Evolutionary conservation across 2,113 vertebrate species (phyloP).

Genomic region (Colossoma macropomum): DNA sequence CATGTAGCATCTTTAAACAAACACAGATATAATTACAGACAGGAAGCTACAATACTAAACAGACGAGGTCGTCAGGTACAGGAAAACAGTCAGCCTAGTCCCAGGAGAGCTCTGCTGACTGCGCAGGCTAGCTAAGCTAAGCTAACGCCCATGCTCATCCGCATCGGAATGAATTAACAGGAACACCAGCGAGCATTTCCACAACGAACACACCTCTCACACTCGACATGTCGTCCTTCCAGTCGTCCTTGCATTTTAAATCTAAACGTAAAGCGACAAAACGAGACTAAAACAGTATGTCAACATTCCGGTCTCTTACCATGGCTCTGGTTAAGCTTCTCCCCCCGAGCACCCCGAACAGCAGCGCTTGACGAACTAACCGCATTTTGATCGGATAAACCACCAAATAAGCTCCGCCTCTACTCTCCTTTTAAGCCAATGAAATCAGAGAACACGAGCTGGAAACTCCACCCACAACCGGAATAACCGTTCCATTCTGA

Average conservation of each 20-base stretch:
- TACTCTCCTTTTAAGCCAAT: neutral
- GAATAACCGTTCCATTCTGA: neutral
- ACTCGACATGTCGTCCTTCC: neutral
- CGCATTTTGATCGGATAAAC: constrained; percentile 27
- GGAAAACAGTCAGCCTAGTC: neutral
- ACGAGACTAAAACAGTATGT: neutral
- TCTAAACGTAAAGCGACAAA: neutral
- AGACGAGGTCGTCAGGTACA: neutral
- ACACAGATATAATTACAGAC: neutral
- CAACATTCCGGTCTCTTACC: constrained; percentile 61
- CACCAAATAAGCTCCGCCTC: neutral
- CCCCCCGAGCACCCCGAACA: constrained; percentile 53
- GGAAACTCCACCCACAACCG: neutral
- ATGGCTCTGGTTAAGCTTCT: constrained; percentile 62
- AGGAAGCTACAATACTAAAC: neutral
- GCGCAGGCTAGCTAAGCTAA: neutral
- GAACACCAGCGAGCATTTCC: neutral
- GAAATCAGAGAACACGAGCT: neutral
- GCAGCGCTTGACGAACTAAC: constrained; percentile 6
- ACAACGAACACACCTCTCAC: neutral
- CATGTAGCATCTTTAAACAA: neutral
- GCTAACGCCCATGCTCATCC: neutral
- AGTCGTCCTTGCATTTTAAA: neutral
- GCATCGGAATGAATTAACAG: constrained; percentile 14
- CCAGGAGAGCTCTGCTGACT: neutral